Base-by-base conservation (phyloP, 2,888 invertebrate species). In the Phyllotreta cruciferae region DNA sequence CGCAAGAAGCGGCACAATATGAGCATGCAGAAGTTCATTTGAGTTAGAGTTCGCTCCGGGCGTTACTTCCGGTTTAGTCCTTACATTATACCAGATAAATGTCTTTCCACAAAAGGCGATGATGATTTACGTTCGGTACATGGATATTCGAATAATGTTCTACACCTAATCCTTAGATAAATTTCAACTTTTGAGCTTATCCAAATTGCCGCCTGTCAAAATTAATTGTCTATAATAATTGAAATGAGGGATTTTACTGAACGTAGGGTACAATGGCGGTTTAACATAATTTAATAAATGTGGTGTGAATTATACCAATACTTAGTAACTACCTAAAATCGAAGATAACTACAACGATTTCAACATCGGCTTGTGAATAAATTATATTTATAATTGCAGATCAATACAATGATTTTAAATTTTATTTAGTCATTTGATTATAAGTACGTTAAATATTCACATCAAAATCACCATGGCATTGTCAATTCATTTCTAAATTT, bases 81-180 rank as follows among this genome's bases (percentile, higher is more conserved):
- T 70, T 73, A 75, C 73, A 76, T 74, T 74, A 24, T 24, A 75
- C 73, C 75, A 75, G 76, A 78, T 78, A 78, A 79, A 77, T 77
- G 79, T 77, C 78, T 75, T 66, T 73, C 69, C 70, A 78, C 76
- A 78, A 77, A 77, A 75, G 75, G 72, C 72, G 71, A 73, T 72
- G 74, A 75, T 78, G 77, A 78, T 78, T 77, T 77, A 78, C 77
- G 69, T 66, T 56, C 65, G 63, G 64, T 69, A 71, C 68, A 62
- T 65, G 58, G 56, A 64, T 62, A 58, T 56, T 52, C 64, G 56
- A 60, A 64, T 53, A 41, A 39, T 35, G 42, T 60, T 44, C 34
- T 42, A 42, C n/a, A 47, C 36, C 44, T 60, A 42, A 52, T 14
- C 42, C 42, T 13, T 11, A 10, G 42, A 60, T 60, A 53, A 52